Conservation (phyloP, 1,140 invertebrate genomes). For the Drosophila novamexicana region DNA sequence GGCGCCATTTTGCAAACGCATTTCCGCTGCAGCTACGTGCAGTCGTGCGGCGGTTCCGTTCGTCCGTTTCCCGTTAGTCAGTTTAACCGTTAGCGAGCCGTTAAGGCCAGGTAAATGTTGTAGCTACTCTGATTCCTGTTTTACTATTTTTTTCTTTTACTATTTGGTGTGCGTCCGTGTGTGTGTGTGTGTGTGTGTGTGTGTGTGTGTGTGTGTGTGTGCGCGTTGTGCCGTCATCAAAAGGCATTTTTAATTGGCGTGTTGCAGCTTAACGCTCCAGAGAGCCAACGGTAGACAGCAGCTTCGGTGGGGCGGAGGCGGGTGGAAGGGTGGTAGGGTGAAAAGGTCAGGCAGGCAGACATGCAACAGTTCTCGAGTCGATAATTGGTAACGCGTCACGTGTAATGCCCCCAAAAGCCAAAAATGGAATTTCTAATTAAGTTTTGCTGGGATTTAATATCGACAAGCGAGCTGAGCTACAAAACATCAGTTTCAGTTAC, state of each 20-base stretch:
- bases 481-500: conserved; percentile 59
- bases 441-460: conserved; percentile 83
- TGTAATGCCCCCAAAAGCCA: conserved; percentile 83
- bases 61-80: conserved; percentile 39
- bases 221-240: conserved; percentile 44
- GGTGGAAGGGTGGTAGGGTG: not conserved
- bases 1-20: conserved; percentile 80
- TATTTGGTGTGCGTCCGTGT: conserved; percentile 1
- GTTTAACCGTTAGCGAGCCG: conserved; percentile 38
- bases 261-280: conserved; percentile 60
- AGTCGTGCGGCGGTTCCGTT: conserved; percentile 47
- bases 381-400: conserved; percentile 81
- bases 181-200: conserved; percentile 30
- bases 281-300: not conserved
- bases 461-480: conserved; percentile 56
- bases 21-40: conserved; percentile 76
- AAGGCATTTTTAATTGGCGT: conserved; percentile 79
- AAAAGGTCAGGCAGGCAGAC: not conserved
- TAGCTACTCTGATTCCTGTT: conserved; percentile 21
- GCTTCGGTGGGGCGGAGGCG: not conserved
- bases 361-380: conserved; percentile 73
- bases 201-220: conserved; percentile 21
- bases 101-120: conserved; percentile 64
- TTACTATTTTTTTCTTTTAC: conserved; percentile 4
- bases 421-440: conserved; percentile 84